phyloP scores from a whole-genome alignment of 2,888 invertebrate genomes.

The Papilio protenor region DNA sequence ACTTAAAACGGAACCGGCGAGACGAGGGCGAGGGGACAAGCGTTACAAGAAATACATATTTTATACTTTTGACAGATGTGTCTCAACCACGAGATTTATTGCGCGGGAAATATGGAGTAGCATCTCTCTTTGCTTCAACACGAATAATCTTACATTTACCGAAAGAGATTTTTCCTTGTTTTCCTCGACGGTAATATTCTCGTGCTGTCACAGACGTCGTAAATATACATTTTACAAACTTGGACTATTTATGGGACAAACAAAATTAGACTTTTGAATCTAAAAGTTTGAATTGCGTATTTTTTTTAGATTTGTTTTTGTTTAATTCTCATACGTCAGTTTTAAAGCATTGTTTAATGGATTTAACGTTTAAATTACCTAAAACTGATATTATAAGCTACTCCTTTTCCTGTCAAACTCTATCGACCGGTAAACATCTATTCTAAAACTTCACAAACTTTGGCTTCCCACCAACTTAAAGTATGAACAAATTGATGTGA shows the following conservation, averaged over 20 bases:
- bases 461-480: slow-evolving; percentile 37
- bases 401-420: slow-evolving; percentile 65
- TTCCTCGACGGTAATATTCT: slow-evolving; percentile 68
- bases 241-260: slow-evolving; percentile 50
- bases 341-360: too few species aligned
- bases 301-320: neutral
- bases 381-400: slow-evolving; percentile 41
- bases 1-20: slow-evolving; percentile 56
- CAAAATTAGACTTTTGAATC: slow-evolving; percentile 19
- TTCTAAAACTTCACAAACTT: slow-evolving; percentile 58
- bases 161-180: slow-evolving; percentile 69
- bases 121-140: slow-evolving; percentile 63
- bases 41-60: slow-evolving; percentile 80
- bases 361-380: too few species aligned
- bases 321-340: too few species aligned
- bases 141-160: slow-evolving; percentile 42
- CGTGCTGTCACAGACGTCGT: slow-evolving; percentile 61
- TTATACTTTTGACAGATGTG: slow-evolving; percentile 82
- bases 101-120: slow-evolving; percentile 74
- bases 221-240: slow-evolving; percentile 63
- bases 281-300: neutral
- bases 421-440: slow-evolving; percentile 73
- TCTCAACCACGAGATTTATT: slow-evolving; percentile 79
- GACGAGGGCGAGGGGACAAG: slow-evolving; percentile 45
- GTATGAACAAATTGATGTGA: slow-evolving; percentile 51